phyloP scores from a whole-genome alignment of 2,888 invertebrate genomes.

The Megastigmus dorsalis region DNA sequence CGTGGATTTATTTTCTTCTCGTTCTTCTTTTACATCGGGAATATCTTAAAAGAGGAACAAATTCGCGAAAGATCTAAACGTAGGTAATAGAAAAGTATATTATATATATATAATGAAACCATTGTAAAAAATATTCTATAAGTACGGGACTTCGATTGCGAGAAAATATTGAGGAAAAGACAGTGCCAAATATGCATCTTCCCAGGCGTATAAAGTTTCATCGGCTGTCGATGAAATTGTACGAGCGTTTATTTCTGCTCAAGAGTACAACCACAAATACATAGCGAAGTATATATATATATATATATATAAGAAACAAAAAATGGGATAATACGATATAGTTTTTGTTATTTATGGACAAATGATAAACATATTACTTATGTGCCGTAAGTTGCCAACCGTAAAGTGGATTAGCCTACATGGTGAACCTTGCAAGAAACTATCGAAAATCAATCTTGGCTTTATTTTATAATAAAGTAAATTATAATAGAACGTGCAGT shows the following conservation, averaged over 20 bases:
- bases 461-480: too few relatives aligned
- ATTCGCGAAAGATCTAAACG: background rate
- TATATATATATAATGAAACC: background rate
- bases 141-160: too few relatives aligned
- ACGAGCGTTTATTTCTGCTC: slow-evolving; percentile 11
- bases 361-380: background rate
- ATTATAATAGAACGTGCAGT: too few relatives aligned
- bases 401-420: slow-evolving; percentile 1
- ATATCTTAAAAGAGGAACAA: too few relatives aligned
- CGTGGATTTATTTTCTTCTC: background rate
- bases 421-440: background rate
- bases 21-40: too few relatives aligned
- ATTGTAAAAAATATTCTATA: background rate
- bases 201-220: background rate
- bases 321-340: slow-evolving; percentile 3
- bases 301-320: background rate
- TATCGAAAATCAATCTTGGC: too few relatives aligned
- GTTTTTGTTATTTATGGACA: slow-evolving; percentile 26
- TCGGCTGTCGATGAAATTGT: background rate
- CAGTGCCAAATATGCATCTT: slow-evolving; percentile 12
- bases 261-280: slow-evolving; percentile 29
- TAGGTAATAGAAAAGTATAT: background rate
- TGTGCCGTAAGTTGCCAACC: background rate
- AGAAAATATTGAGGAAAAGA: background rate
- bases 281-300: background rate